Percentiles rank a stretch among this genome's conserved stretches.
Conservation (phyloP, 2,888 invertebrate species). For the Leptopilina myrica region DNA sequence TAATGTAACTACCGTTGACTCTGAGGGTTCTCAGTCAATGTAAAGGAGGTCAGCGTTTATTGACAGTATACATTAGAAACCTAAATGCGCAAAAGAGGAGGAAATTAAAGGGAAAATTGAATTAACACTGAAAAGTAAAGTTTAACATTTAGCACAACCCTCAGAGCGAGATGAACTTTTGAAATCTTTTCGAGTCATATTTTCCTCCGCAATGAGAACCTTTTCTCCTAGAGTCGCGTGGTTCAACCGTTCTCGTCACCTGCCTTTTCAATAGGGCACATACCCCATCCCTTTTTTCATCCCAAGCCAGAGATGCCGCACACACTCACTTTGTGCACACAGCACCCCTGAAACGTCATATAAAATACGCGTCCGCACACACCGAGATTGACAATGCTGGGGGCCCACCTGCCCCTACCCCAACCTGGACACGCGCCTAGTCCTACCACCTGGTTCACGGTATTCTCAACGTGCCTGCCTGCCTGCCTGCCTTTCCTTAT, state of each 20-base stretch:
- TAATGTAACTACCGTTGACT: conserved; percentile 60
- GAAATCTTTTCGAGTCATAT: conserved; percentile 33
- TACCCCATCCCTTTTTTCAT: conserved; percentile 57
- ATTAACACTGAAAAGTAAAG: no score
- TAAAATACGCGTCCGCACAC: conserved; percentile 45
- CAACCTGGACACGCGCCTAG: conserved; percentile 74
- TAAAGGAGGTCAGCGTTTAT: conserved; percentile 40
- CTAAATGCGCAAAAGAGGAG: no score
- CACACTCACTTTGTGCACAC: conserved; percentile 71
- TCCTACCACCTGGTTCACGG: conserved; percentile 63
- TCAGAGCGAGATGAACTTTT: conserved; percentile 14
- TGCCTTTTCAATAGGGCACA: conserved; percentile 72
- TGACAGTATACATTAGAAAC: neutral
- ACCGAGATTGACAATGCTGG: conserved; percentile 76
- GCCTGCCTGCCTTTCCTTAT: neutral
- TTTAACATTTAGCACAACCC: no score
- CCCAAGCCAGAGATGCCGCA: conserved; percentile 58
- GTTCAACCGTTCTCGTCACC: conserved; percentile 76
- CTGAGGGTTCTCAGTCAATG: conserved; percentile 65
- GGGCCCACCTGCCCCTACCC: conserved; percentile 75
- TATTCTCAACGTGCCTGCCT: neutral
- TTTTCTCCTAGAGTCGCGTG: conserved; percentile 70
- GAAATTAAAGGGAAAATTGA: neutral
- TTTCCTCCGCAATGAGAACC: conserved; percentile 64
- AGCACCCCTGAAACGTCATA: conserved; percentile 61